phyloP scores from a whole-genome alignment of 1,140 invertebrate genomes.

The Drosophila cardini region DNA sequence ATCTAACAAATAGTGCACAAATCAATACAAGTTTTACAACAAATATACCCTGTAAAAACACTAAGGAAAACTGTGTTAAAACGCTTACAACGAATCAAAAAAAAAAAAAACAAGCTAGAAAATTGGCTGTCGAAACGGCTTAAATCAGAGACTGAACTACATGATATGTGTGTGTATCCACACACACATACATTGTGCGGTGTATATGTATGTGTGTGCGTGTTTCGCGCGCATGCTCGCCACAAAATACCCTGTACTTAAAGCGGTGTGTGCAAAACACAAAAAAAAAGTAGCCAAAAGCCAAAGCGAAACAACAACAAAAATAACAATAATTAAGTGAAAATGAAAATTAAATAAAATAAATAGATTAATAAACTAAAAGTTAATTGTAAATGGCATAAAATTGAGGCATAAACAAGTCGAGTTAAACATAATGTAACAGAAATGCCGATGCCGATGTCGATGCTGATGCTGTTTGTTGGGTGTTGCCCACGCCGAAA shows the following conservation, averaged over 20 bases:
- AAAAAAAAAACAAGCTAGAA: neutral
- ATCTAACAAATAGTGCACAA: neutral
- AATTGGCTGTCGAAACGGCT: slow-evolving; percentile 17
- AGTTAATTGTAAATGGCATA: neutral
- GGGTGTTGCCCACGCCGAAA: slow-evolving; percentile 34
- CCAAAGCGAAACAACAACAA: neutral
- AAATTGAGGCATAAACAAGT: neutral
- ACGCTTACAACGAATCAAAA: neutral
- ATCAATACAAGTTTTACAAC: neutral
- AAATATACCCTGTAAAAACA: neutral
- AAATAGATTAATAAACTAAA: neutral
- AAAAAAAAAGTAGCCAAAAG: slow-evolving; percentile 6
- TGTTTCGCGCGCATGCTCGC: slow-evolving; percentile 39
- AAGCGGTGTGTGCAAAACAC: slow-evolving; percentile 9
- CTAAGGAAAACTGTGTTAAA: neutral
- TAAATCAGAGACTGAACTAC: slow-evolving; percentile 28
- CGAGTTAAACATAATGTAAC: too few species aligned
- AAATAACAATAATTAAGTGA: neutral
- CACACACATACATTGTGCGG: slow-evolving; percentile 41
- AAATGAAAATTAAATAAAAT: neutral
- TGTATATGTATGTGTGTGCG: slow-evolving; percentile 25
- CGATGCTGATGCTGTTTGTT: slow-evolving; percentile 5
- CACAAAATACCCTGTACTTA: slow-evolving; percentile 10
- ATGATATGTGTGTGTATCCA: slow-evolving; percentile 43
- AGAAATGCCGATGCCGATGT: neutral